phyloP scores from a whole-genome alignment of 2,113 vertebrate genomes.

The Centrocercus urophasianus region DNA sequence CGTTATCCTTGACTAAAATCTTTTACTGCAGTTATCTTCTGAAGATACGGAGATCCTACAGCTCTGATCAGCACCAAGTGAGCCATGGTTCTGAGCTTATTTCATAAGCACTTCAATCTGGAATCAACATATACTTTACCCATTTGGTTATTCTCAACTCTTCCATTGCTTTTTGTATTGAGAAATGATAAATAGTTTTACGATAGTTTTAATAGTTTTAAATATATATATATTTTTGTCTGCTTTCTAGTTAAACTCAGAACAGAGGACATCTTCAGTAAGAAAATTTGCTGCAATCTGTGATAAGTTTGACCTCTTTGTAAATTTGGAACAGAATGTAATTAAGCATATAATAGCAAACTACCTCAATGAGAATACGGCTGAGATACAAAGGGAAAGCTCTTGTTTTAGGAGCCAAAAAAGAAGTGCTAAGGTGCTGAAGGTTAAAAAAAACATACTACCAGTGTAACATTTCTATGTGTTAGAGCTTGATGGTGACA shows the following conservation, averaged over 20 bases:
- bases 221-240: not conserved
- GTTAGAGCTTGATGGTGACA: not conserved
- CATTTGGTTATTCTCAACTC: not conserved
- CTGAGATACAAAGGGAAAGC: not conserved
- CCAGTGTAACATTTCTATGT: not conserved
- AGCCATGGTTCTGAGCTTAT: not conserved
- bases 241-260: not conserved
- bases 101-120: not conserved
- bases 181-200: not conserved
- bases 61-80: not conserved
- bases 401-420: not conserved
- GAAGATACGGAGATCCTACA: not conserved
- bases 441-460: not conserved
- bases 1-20: not conserved
- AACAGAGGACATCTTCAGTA: not conserved
- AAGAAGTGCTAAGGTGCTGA: not conserved
- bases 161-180: not conserved
- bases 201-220: no score
- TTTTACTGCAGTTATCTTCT: not conserved
- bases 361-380: not conserved
- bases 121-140: accelerated
- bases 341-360: not conserved
- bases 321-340: not conserved
- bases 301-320: not conserved
- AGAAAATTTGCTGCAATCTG: not conserved